Evolutionary conservation across 1,140 invertebrate genomes (phyloP).

Genomic region (Pogonognathellus flavescens): DNA sequence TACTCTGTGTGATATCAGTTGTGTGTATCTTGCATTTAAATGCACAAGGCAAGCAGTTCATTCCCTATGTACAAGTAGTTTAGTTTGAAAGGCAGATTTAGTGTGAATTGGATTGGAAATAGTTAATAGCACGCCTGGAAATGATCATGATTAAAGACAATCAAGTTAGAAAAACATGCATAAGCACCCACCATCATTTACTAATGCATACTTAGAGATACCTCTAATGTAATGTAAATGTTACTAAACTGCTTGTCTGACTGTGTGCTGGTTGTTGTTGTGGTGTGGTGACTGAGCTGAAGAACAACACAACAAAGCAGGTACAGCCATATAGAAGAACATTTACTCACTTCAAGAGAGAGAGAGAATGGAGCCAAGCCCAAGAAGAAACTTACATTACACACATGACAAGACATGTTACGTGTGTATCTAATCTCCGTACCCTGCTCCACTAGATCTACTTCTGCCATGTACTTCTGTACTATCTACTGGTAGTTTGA

Average conservation of each 20-base stretch:
- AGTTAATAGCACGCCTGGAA: conserved; percentile 44
- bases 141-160: conserved; percentile 40
- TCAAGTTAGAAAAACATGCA: conserved; percentile 5
- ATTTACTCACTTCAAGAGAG: background rate
- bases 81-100: conserved; percentile 9
- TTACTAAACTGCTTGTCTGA: conserved; percentile 36
- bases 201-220: background rate
- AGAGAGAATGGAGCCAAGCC: conserved; percentile 15
- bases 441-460: background rate
- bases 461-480: background rate
- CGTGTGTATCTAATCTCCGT: background rate
- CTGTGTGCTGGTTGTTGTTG: background rate
- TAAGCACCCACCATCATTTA: background rate
- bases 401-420: conserved; percentile 33
- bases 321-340: too few relatives aligned
- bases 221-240: conserved; percentile 35
- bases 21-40: too few relatives aligned
- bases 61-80: too few relatives aligned
- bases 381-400: conserved; percentile 4
- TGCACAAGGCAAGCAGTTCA: too few relatives aligned
- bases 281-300: background rate
- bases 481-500: conserved; percentile 1
- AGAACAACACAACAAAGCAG: too few relatives aligned
- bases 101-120: conserved; percentile 48
- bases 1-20: too few relatives aligned